Evolutionary conservation across 2,113 vertebrate genomes (phyloP).

Genomic region (Barbus barbus): DNA sequence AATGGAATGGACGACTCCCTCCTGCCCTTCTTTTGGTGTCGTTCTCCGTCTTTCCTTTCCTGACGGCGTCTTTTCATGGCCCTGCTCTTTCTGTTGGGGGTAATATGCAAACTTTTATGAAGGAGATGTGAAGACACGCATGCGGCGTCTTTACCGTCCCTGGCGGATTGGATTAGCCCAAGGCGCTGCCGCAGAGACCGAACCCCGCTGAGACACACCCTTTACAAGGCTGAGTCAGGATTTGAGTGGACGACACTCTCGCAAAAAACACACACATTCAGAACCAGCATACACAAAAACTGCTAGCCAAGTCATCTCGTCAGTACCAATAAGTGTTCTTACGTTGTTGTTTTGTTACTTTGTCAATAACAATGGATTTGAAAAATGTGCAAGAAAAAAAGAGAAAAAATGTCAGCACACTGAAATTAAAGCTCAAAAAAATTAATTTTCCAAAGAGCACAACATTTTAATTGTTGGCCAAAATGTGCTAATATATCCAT

Average conservation of each 20-base stretch:
- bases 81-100: constrained; percentile 36
- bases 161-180: constrained; percentile 51
- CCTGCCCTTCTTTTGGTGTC: constrained; percentile 53
- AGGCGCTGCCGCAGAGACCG: constrained; percentile 33
- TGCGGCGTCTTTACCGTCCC: constrained; percentile 5
- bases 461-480: too few relatives aligned
- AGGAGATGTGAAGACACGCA: constrained; percentile 23
- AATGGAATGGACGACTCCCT: constrained; percentile 75
- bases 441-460: too few relatives aligned
- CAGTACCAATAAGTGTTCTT: not conserved
- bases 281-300: not conserved
- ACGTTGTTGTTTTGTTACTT: not conserved
- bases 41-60: constrained; percentile 22
- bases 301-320: not conserved
- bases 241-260: not conserved
- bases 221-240: constrained; percentile 19
- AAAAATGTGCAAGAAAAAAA: not conserved
- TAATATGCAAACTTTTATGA: constrained; percentile 46
- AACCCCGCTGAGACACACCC: constrained; percentile 41
- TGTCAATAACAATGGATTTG: not conserved
- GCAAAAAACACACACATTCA: constrained; percentile 12
- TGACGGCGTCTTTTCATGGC: constrained; percentile 22
- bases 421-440: not conserved
- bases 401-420: too few relatives aligned
- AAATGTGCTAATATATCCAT: not conserved